These are phyloP conservation scores for Zaprionus capensis DNA, from an alignment of 1,140 invertebrate species.

Conservation along the genomic window DNA sequence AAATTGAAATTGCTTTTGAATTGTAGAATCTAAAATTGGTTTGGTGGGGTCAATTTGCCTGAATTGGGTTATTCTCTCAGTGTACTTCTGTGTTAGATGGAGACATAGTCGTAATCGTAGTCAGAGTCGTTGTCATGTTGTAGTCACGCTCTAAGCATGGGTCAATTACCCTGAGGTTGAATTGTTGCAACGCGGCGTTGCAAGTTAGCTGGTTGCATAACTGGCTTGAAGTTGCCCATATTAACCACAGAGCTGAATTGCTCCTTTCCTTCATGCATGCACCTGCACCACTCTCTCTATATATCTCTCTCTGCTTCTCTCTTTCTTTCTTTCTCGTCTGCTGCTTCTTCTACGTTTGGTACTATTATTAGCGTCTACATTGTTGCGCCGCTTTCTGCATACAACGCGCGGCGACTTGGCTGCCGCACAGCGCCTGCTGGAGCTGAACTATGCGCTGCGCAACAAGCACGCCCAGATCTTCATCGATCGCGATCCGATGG, in stretches of 20 bases:
- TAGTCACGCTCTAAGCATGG: slow-evolving; percentile 12
- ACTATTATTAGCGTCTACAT: slow-evolving; percentile 46
- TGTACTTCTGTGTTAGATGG: neutral
- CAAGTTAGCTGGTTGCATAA: slow-evolving; percentile 51
- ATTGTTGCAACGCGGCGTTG: slow-evolving; percentile 7
- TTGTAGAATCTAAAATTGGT: neutral
- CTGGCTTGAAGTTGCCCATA: slow-evolving; percentile 21
- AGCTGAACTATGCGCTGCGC: slow-evolving; percentile 88
- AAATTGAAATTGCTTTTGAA: neutral
- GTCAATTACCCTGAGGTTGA: slow-evolving; percentile 14
- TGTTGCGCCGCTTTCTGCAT: slow-evolving; percentile 78
- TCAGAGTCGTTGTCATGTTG: neutral
- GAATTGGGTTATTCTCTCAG: neutral
- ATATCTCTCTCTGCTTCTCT: neutral
- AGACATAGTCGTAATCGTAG: neutral
- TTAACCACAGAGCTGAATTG: slow-evolving; percentile 27
- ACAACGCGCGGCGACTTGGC: slow-evolving; percentile 86
- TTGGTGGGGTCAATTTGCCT: neutral
- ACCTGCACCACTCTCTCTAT: neutral
- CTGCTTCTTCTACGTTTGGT: neutral
- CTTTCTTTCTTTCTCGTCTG: neutral
- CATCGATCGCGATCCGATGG: slow-evolving; percentile 86
- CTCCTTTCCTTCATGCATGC: slow-evolving; percentile 11
- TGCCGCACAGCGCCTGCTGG: slow-evolving; percentile 87
- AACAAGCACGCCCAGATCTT: slow-evolving; percentile 88